phyloP scores from a whole-genome alignment of 2,888 invertebrate species.

The Spisula subtruncata region DNA sequence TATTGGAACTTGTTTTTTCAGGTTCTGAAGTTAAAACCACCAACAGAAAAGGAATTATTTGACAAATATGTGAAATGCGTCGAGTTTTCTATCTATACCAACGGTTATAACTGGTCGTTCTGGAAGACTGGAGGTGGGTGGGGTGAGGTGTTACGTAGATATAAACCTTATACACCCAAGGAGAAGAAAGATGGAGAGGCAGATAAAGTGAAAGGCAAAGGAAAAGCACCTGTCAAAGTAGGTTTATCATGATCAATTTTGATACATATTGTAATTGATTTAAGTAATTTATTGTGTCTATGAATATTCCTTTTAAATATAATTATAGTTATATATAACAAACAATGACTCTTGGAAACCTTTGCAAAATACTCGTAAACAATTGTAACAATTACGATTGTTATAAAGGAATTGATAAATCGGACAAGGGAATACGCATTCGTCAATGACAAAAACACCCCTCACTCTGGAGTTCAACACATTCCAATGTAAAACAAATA shows the following conservation, averaged over 20 bases:
- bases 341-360: too few species aligned
- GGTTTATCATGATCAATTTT: background rate
- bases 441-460: too few species aligned
- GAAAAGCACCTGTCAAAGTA: constrained; percentile 68
- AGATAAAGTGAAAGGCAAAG: constrained; percentile 48
- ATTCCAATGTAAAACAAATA: too few species aligned
- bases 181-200: constrained; percentile 64
- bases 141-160: constrained; percentile 77
- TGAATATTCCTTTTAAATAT: too few species aligned
- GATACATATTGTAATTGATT: too few species aligned
- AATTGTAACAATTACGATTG: too few species aligned
- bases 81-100: constrained; percentile 79
- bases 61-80: constrained; percentile 77
- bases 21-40: constrained; percentile 79
- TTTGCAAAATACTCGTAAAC: too few species aligned
- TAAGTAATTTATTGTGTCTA: too few species aligned
- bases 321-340: too few species aligned
- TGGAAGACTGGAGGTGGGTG: constrained; percentile 82
- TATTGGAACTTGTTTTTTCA: constrained; percentile 34
- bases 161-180: constrained; percentile 75
- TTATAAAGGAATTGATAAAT: too few species aligned
- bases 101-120: constrained; percentile 82
- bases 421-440: too few species aligned
- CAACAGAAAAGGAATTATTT: constrained; percentile 78
- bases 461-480: too few species aligned